A percentile compares a stretch with the other conserved stretches of the same genome.
Conservation (phyloP, 2,797 vertebrate genomes). For the Lepus townsendii region DNA sequence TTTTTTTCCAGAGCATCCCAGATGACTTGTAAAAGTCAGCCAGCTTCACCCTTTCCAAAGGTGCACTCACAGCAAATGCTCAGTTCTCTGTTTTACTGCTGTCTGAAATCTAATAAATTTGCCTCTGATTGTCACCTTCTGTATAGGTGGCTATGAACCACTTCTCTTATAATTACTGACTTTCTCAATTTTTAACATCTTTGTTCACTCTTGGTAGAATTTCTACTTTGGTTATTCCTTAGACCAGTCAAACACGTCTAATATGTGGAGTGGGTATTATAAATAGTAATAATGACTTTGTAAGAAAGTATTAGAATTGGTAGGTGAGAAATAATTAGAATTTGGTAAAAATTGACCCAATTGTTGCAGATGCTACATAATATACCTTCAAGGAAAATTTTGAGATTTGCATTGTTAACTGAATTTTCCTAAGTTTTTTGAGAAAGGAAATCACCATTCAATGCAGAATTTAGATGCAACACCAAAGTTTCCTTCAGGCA, state of each 20-base stretch:
- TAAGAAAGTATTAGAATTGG: not conserved
- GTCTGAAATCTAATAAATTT: not conserved
- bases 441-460: not conserved
- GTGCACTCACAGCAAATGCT: not conserved
- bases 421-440: not conserved
- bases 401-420: not conserved
- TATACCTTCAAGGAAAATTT: not conserved
- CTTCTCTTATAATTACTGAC: not conserved
- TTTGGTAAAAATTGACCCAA: not conserved
- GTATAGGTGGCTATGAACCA: not conserved
- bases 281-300: not conserved
- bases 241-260: not conserved
- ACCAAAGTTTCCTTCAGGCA: not conserved
- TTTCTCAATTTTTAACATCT: not conserved
- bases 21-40: not conserved
- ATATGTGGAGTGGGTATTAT: not conserved
- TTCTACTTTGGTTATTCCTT: not conserved
- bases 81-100: not conserved
- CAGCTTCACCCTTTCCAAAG: rapidly evolving
- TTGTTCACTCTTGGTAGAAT: not conserved
- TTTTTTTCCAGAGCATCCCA: not conserved
- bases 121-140: not conserved
- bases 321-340: not conserved
- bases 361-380: not conserved
- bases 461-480: not conserved